phyloP scores from a whole-genome alignment of 53 echinoderm and acorn worm species.

The Luidia sarsii region DNA sequence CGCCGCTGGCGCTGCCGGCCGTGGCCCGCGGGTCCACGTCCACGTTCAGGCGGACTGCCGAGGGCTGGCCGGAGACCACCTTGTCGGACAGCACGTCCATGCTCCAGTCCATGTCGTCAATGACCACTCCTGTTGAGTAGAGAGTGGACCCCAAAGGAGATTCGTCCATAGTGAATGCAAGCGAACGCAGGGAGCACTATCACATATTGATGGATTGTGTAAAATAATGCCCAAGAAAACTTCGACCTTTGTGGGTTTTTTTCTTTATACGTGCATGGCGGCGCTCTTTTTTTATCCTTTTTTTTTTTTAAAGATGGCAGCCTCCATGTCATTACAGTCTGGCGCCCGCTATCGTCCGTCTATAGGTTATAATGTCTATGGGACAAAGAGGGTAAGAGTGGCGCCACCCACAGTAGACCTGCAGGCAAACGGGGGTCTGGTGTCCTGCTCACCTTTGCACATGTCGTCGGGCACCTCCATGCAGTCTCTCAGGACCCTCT shows the following conservation, averaged over 20 bases:
- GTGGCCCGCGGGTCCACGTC: constrained; percentile 35
- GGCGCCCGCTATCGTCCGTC: too few relatives aligned
- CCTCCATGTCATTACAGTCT: too few relatives aligned
- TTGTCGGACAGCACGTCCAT: constrained; percentile 58
- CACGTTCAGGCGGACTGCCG: constrained; percentile 34
- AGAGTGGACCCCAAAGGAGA: not conserved
- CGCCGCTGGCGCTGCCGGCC: constrained; percentile 69
- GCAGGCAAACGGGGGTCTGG: too few relatives aligned
- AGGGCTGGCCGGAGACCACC: constrained; percentile 58
- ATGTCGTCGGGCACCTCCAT: constrained; percentile 82
- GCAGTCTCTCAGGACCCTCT: constrained; percentile 69
- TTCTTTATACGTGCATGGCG: not conserved
- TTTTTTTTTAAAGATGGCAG: too few relatives aligned
- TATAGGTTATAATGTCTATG: too few relatives aligned
- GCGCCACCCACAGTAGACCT: too few relatives aligned
- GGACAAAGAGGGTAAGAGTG: too few relatives aligned
- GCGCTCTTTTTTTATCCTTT: too few relatives aligned
- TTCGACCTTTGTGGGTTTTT: not conserved
- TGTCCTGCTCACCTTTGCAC: constrained; percentile 85
- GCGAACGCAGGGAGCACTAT: not conserved
- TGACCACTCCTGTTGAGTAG: constrained; percentile 60
- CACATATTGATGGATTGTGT: too few relatives aligned
- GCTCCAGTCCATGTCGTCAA: constrained; percentile 78
- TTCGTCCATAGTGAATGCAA: not conserved
- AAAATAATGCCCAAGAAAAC: too few relatives aligned